phyloP scores from a whole-genome alignment of 2,888 invertebrate genomes.

The Oxycera nigricornis region DNA sequence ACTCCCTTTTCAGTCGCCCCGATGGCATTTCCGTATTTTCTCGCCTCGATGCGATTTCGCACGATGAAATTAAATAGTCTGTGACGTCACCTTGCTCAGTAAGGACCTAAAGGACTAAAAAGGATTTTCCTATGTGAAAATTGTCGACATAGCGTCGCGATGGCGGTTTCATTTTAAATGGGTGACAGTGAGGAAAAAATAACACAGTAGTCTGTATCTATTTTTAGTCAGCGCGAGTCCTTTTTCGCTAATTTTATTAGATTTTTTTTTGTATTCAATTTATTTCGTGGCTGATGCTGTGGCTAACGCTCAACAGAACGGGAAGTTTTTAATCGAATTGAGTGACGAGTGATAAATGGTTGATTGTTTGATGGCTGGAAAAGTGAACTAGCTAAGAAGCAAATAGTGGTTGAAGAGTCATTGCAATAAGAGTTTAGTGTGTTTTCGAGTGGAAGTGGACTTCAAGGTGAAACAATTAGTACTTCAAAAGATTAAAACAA shows the following conservation, averaged over 20 bases:
- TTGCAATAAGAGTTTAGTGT: too few relatives aligned
- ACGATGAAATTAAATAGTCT: slow-evolving; percentile 43
- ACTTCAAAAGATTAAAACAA: too few relatives aligned
- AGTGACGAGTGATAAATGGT: neutral
- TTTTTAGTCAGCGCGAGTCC: slow-evolving; percentile 27
- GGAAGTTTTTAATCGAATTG: slow-evolving; percentile 23
- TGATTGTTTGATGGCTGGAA: too few relatives aligned
- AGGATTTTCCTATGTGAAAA: neutral
- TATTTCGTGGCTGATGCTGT: slow-evolving; percentile 27
- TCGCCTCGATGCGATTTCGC: slow-evolving; percentile 35
- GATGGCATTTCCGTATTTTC: slow-evolving; percentile 40
- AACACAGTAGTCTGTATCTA: slow-evolving; percentile 13
- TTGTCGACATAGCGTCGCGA: slow-evolving; percentile 27
- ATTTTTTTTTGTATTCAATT: neutral
- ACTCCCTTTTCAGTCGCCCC: slow-evolving; percentile 28
- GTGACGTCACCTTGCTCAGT: slow-evolving; percentile 42
- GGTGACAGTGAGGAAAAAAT: slow-evolving; percentile 30
- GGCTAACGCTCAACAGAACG: slow-evolving; percentile 3
- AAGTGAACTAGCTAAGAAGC: too few relatives aligned
- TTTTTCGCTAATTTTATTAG: slow-evolving; percentile 3
- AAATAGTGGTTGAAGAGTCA: too few relatives aligned
- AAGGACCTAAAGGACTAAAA: slow-evolving; percentile 3
- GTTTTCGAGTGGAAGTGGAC: too few relatives aligned
- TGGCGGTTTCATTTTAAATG: slow-evolving; percentile 37
- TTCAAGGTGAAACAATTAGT: too few relatives aligned